Evolutionary conservation across 2,888 invertebrate species (phyloP).

Genomic region (Tolmerus cingulatus): DNA sequence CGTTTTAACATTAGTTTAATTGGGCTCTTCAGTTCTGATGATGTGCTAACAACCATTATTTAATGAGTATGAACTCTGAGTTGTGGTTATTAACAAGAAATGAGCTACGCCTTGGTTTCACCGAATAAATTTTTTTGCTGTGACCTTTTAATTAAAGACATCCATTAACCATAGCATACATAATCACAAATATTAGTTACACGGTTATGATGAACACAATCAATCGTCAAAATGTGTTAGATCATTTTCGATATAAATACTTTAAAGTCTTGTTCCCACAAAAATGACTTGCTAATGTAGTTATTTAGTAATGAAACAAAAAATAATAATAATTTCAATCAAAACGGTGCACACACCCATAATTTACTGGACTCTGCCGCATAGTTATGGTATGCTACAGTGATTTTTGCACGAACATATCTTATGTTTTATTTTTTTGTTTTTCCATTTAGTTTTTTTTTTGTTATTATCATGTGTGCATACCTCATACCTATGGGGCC

Average conservation of each 20-base stretch:
- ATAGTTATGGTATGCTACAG: neutral
- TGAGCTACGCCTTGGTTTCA: neutral
- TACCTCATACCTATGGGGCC: constrained; percentile 11
- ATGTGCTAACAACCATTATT: no score
- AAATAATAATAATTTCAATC: constrained; percentile 26
- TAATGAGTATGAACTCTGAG: neutral
- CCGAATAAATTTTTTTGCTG: neutral
- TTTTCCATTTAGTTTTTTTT: neutral
- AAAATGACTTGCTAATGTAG: neutral
- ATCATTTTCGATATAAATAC: no score
- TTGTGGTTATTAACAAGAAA: neutral
- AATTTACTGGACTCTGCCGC: neutral
- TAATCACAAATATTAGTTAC: neutral
- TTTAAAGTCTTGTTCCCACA: neutral
- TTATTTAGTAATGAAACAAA: neutral
- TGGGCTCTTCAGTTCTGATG: no score
- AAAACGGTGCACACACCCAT: neutral
- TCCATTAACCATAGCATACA: neutral
- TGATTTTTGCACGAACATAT: neutral
- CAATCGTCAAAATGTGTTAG: neutral
- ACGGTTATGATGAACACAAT: neutral
- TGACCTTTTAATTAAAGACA: neutral
- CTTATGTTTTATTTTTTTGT: neutral
- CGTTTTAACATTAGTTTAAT: neutral
- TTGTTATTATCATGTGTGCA: neutral